Percentiles rank a stretch among this genome's conserved stretches.
Conservation (phyloP, 2,888 invertebrate species). For the Dinocampus coccinellae region DNA sequence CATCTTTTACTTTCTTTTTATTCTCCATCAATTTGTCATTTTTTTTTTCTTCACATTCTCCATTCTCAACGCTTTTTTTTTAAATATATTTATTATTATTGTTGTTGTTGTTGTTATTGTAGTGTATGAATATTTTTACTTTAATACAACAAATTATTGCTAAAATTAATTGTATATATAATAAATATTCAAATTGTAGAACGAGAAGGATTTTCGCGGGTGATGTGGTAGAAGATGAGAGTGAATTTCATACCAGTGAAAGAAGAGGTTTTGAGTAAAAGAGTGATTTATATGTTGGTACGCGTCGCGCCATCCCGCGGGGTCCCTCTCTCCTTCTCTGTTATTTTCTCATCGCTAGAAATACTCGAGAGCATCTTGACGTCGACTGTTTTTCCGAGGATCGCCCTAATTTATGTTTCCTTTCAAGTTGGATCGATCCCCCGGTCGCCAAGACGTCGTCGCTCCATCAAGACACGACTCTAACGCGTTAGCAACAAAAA, state of each 20-base stretch:
- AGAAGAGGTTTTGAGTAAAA: slow-evolving; percentile 39
- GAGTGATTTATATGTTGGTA: slow-evolving; percentile 47
- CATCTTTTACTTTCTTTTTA: slow-evolving; percentile 9
- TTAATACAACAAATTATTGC: no score
- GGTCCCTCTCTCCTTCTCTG: slow-evolving; percentile 9
- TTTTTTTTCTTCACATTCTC: no score
- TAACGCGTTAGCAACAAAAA: neutral
- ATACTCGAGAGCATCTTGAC: slow-evolving; percentile 35
- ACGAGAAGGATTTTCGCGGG: neutral
- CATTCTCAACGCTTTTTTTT: no score
- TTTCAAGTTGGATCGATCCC: slow-evolving; percentile 41
- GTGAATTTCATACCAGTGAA: slow-evolving; percentile 19
- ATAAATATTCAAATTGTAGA: no score
- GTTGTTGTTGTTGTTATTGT: no score
- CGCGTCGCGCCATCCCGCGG: slow-evolving; percentile 34
- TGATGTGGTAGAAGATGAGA: slow-evolving; percentile 18
- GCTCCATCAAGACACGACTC: slow-evolving; percentile 29
- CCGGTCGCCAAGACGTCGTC: slow-evolving; percentile 30
- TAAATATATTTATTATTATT: no score
- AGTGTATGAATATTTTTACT: no score
- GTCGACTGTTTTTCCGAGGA: slow-evolving; percentile 45
- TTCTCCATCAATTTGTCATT: slow-evolving; percentile 13
- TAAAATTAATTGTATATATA: no score
- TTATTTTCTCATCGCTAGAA: slow-evolving; percentile 38
- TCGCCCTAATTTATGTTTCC: slow-evolving; percentile 52